Conservation (phyloP, 1,140 invertebrate species). For the Zaprionus ghesquierei region DNA sequence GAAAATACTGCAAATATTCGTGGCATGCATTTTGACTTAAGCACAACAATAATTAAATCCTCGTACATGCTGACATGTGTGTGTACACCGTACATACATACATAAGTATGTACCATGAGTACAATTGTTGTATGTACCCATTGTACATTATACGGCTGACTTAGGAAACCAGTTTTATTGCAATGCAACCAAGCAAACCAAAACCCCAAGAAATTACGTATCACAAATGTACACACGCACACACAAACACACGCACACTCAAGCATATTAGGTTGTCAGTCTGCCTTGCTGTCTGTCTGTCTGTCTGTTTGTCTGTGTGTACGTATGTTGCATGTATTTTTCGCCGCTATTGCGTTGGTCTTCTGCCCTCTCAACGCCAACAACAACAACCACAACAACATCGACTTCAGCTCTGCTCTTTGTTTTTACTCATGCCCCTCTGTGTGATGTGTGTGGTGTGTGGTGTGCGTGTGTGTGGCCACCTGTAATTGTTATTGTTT, state of each 20-base stretch:
- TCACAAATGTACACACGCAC: slow-evolving; percentile 62
- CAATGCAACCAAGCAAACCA: slow-evolving; percentile 67
- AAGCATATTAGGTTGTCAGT: not conserved
- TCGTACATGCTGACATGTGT: not conserved
- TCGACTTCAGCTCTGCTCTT: slow-evolving; percentile 25
- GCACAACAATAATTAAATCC: slow-evolving; percentile 58
- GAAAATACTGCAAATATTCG: slow-evolving; percentile 25
- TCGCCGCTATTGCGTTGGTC: slow-evolving; percentile 34
- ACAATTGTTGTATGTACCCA: slow-evolving; percentile 31
- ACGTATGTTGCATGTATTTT: slow-evolving; percentile 28
- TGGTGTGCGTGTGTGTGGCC: slow-evolving; percentile 17
- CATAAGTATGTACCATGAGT: not conserved
- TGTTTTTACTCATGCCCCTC: slow-evolving; percentile 30
- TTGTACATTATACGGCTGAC: slow-evolving; percentile 70
- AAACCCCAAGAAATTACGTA: slow-evolving; percentile 77
- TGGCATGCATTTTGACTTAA: slow-evolving; percentile 25
- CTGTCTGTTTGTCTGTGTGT: not conserved
- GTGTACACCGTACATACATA: not conserved
- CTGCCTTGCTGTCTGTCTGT: not conserved
- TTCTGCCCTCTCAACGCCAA: slow-evolving; percentile 28
- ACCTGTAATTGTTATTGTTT: slow-evolving; percentile 58
- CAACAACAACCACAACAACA: slow-evolving; percentile 6
- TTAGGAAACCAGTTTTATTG: slow-evolving; percentile 77
- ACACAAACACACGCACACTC: slow-evolving; percentile 34
- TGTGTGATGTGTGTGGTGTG: not conserved